Conservation (phyloP, 2,113 vertebrate species). For the Australoheros scitulus region DNA sequence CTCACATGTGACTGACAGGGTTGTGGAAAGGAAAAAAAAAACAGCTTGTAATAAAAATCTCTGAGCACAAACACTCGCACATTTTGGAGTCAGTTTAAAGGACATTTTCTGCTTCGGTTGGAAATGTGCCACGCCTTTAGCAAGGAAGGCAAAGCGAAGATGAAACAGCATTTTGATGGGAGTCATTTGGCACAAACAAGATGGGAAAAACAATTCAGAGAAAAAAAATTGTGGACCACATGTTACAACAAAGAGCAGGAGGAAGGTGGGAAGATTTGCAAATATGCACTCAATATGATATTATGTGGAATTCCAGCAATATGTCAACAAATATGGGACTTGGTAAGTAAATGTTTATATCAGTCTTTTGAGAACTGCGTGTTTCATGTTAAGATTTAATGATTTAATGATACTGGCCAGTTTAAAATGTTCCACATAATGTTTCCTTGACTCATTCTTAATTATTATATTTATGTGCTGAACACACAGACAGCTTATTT, state of each 20-base stretch:
- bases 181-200: constrained; percentile 41
- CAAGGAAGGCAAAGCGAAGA: constrained; percentile 32
- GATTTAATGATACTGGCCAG: neutral
- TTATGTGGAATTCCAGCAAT: constrained; percentile 24
- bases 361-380: fast-evolving
- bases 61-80: constrained; percentile 11
- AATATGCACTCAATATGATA: constrained; percentile 26
- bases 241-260: neutral
- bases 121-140: constrained; percentile 40
- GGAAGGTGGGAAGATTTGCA: neutral
- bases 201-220: constrained; percentile 16
- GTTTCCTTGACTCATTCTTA: too few species aligned
- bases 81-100: constrained; percentile 37
- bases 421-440: neutral
- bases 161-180: constrained; percentile 53
- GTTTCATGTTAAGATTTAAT: neutral
- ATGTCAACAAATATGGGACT: neutral
- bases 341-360: neutral
- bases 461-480: too few species aligned
- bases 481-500: too few species aligned
- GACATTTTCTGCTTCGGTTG: constrained; percentile 20
- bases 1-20: constrained; percentile 28
- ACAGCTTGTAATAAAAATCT: constrained; percentile 2
- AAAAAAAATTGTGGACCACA: constrained; percentile 27
- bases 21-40: neutral